Conservation (phyloP, 2,113 vertebrate genomes). For the Aspiorhynchus laticeps region DNA sequence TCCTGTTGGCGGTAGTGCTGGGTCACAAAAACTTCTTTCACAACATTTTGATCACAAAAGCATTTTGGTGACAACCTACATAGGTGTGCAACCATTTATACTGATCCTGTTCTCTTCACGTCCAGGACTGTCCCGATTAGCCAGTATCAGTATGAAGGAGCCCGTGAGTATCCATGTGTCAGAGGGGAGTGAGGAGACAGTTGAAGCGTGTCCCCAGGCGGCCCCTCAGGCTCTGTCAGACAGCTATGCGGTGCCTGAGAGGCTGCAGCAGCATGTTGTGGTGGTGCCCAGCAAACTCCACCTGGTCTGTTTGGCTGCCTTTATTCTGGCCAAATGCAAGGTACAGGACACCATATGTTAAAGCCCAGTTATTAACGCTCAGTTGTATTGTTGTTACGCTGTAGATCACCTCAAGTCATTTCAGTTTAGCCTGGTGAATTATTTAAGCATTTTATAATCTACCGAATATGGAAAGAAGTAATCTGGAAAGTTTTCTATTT, state of each 20-base stretch:
- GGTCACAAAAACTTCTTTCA: background rate
- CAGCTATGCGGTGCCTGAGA: conserved; percentile 84
- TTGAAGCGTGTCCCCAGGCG: background rate
- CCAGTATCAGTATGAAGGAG: conserved; percentile 84
- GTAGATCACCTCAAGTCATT: background rate
- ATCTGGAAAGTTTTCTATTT: background rate
- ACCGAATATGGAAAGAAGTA: background rate
- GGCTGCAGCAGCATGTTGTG: conserved; percentile 82
- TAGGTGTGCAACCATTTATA: background rate
- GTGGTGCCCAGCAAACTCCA: conserved; percentile 93
- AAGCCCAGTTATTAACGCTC: background rate
- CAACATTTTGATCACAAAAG: background rate
- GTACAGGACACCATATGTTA: conserved; percentile 67
- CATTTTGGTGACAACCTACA: background rate
- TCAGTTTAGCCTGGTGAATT: background rate
- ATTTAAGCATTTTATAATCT: background rate
- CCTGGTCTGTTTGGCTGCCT: conserved; percentile 90
- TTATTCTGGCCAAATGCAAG: conserved; percentile 89
- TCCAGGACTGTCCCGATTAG: conserved; percentile 83
- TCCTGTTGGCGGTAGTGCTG: background rate
- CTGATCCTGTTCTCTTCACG: conserved; percentile 8
- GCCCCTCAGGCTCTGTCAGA: conserved; percentile 49
- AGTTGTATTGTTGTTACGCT: background rate
- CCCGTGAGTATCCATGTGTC: conserved; percentile 81
- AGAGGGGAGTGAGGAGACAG: conserved; percentile 57